phyloP scores from a whole-genome alignment of 2,888 invertebrate genomes.

The Melanostoma scalare region DNA sequence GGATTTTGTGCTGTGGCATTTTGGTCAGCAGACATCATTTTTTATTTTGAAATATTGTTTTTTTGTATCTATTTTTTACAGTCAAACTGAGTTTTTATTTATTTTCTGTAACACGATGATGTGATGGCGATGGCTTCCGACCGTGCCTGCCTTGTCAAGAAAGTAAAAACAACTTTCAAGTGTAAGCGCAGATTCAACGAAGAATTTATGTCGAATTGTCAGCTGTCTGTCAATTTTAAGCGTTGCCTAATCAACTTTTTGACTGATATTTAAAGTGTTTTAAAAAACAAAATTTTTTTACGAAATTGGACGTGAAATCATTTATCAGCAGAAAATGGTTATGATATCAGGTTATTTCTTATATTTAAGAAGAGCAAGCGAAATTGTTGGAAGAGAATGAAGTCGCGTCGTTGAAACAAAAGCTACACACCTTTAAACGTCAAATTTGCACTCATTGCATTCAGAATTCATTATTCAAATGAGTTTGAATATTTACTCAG shows the following conservation, averaged over 20 bases:
- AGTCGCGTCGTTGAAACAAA: too few species aligned
- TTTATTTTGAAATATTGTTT: constrained; percentile 19
- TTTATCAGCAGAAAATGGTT: too few species aligned
- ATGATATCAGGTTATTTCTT: too few species aligned
- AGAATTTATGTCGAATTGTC: constrained; percentile 25
- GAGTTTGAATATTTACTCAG: too few species aligned
- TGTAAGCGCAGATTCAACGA: constrained; percentile 57
- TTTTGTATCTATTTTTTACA: constrained; percentile 29
- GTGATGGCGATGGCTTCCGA: constrained; percentile 65
- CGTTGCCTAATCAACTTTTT: constrained; percentile 1
- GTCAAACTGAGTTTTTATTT: constrained; percentile 53
- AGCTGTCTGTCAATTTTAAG: constrained; percentile 53
- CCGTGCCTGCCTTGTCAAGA: constrained; percentile 53
- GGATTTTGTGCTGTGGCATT: constrained; percentile 49
- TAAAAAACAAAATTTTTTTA: too few species aligned
- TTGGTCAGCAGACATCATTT: constrained; percentile 72
- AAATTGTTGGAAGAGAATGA: too few species aligned
- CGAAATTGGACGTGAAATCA: too few species aligned
- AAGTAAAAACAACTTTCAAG: constrained; percentile 25
- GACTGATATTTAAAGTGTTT: too few species aligned
- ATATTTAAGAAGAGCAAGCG: too few species aligned
- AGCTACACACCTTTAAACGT: too few species aligned
- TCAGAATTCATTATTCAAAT: too few species aligned
- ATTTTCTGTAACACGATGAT: constrained; percentile 68
- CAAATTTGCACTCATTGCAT: too few species aligned